phyloP scores from a whole-genome alignment of 2,113 vertebrate species.

The Tragelaphus buxtoni region DNA sequence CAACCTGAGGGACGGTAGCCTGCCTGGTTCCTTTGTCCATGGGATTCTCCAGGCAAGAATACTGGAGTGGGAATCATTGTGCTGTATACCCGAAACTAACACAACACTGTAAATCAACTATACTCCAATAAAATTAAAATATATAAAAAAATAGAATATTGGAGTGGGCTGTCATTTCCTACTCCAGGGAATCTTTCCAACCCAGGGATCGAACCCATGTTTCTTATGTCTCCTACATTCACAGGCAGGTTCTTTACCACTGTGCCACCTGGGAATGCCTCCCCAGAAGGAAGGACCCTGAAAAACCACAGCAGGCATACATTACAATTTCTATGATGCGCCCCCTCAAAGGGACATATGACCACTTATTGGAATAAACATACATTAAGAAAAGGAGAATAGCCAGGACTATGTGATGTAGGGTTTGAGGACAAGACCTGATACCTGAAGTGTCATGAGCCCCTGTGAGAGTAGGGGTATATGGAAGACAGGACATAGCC shows the following conservation, averaged over 20 bases:
- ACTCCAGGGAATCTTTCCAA: not conserved
- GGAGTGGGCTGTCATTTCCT: not conserved
- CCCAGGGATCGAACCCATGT: fast-evolving
- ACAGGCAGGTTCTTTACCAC: not conserved
- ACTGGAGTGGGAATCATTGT: not conserved
- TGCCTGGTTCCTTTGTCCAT: not conserved
- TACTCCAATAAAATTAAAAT: not conserved
- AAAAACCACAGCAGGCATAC: not conserved
- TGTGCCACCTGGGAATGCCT: not conserved
- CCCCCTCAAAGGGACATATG: not conserved
- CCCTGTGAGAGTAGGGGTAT: not conserved
- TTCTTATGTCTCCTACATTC: not conserved
- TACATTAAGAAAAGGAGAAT: not conserved
- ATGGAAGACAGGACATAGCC: not conserved
- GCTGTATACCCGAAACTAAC: not conserved
- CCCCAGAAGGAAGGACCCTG: not conserved
- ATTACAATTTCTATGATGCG: not conserved
- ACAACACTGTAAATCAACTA: not conserved
- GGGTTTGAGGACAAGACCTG: not conserved
- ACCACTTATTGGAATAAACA: not conserved
- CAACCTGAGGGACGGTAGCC: not conserved
- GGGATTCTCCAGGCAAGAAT: not conserved
- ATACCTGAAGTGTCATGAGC: not conserved
- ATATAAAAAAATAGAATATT: not conserved
- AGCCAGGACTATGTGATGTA: not conserved